Conservation (phyloP, 2,113 vertebrate genomes). For the Merops nubicus region DNA sequence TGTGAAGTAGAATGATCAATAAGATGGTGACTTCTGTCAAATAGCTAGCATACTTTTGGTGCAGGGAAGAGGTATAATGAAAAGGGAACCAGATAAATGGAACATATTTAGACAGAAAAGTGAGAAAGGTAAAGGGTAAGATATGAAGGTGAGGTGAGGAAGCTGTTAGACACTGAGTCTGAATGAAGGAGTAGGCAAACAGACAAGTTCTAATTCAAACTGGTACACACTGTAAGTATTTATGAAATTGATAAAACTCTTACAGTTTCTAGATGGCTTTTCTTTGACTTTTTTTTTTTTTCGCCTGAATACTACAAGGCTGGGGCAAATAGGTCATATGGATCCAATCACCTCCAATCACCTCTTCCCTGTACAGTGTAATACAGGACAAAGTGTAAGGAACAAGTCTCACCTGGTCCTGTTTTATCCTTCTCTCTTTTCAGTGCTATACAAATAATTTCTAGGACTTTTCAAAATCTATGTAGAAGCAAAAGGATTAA, state of each 20-base stretch:
- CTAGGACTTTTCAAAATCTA: not conserved
- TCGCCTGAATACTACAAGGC: not conserved
- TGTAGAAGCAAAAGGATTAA: not conserved
- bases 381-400: not conserved
- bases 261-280: not conserved
- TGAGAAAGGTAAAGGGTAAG: not conserved
- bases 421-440: not conserved
- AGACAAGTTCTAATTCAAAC: not conserved
- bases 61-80: not conserved
- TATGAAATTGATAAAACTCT: not conserved
- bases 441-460: not conserved
- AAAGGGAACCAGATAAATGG: not conserved
- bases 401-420: not conserved
- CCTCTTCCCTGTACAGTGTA: not conserved
- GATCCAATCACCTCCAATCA: not conserved
- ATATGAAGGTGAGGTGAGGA: not conserved
- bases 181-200: not conserved
- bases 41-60: not conserved
- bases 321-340: not conserved
- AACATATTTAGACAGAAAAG: not conserved
- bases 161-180: not conserved
- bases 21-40: not conserved
- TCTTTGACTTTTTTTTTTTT: not conserved
- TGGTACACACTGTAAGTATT: not conserved
- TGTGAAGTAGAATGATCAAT: not conserved